Conservation (phyloP, 2,113 vertebrate genomes). For the Dicerorhinus sumatrensis region DNA sequence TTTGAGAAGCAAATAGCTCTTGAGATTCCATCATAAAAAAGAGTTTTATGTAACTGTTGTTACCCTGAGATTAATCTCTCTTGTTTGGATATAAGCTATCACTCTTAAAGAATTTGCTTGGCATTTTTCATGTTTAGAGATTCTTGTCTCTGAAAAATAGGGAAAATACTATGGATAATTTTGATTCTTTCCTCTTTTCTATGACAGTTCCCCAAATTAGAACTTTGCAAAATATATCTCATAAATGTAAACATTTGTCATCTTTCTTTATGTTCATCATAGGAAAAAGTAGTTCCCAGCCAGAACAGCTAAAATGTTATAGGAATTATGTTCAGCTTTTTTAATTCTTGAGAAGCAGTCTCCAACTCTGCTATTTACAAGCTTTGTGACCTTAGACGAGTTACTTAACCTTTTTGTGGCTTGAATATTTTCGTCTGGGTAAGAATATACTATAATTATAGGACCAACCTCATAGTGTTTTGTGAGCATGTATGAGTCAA, state of each 20-base stretch:
- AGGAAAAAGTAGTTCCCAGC: neutral
- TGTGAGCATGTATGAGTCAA: neutral
- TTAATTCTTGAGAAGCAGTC: slow-evolving; percentile 43
- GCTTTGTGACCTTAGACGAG: neutral
- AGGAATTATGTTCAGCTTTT: slow-evolving; percentile 30
- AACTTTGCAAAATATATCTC: neutral
- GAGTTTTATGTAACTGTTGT: slow-evolving; percentile 4
- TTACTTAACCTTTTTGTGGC: slow-evolving; percentile 22
- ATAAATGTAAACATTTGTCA: neutral
- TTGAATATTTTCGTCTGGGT: slow-evolving; percentile 46
- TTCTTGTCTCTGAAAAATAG: neutral
- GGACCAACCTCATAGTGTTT: neutral
- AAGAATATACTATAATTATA: slow-evolving; percentile 24
- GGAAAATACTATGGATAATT: neutral
- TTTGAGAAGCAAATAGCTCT: slow-evolving; percentile 17
- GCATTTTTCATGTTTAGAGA: slow-evolving; percentile 13
- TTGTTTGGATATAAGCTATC: neutral
- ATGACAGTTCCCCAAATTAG: neutral
- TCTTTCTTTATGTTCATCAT: slow-evolving; percentile 39
- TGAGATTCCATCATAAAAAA: slow-evolving; percentile 47
- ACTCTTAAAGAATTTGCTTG: neutral
- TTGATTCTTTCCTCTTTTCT: slow-evolving; percentile 35
- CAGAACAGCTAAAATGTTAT: neutral
- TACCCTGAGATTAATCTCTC: neutral
- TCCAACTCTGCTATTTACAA: neutral